A percentile compares a stretch with the other conserved stretches of the same genome.
Evolutionary conservation across 2,888 invertebrate species (phyloP).

Genomic region (Mythimna loreyi): DNA sequence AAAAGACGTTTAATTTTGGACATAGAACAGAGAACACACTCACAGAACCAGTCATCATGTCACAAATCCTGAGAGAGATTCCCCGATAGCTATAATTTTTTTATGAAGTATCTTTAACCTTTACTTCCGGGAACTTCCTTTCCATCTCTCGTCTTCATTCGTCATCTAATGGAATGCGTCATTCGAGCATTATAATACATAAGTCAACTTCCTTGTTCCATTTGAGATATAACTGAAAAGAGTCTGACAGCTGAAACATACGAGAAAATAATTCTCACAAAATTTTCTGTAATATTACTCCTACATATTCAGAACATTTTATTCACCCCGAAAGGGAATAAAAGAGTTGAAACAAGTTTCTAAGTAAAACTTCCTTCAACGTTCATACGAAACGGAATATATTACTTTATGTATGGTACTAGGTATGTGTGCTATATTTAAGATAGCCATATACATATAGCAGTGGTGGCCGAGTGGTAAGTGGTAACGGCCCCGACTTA

Average conservation of each 20-base stretch:
- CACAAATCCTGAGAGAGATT: too few species aligned
- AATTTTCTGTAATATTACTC: conserved; percentile 18
- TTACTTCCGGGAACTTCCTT: too few species aligned
- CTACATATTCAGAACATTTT: conserved; percentile 22
- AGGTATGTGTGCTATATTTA: neutral
- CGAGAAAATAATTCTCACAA: conserved; percentile 17
- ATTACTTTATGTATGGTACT: conserved; percentile 10
- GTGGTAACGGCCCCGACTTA: too few species aligned
- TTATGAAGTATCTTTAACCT: too few species aligned
- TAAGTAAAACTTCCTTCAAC: conserved; percentile 34
- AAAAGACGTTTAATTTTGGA: too few species aligned
- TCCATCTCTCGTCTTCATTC: too few species aligned
- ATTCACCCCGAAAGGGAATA: conserved; percentile 36
- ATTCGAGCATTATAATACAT: neutral
- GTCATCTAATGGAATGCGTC: neutral
- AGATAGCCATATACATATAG: too few species aligned
- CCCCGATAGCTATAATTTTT: too few species aligned
- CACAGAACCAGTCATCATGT: too few species aligned
- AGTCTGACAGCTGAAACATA: conserved; percentile 18
- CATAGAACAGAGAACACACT: too few species aligned
- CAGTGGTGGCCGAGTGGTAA: too few species aligned
- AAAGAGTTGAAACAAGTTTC: conserved; percentile 31
- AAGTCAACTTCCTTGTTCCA: neutral
- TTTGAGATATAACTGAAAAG: conserved; percentile 2
- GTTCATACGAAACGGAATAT: conserved; percentile 35